These are phyloP conservation scores for Iphiclides podalirius DNA, from an alignment of 2,888 invertebrate genomes.

Conservation along the genomic window DNA sequence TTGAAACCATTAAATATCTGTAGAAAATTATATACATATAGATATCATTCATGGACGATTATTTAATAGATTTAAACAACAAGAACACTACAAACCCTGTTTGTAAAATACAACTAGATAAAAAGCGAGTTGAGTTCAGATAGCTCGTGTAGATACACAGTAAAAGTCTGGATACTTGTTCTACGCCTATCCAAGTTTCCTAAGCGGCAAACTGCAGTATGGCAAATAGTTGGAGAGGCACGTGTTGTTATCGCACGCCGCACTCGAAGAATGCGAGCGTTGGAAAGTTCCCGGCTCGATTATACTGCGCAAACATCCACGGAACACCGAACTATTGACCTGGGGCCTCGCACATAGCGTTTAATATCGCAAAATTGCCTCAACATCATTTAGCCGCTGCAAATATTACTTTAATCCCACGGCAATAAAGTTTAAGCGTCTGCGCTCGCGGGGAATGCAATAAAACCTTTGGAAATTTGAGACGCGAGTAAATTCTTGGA, in stretches of 20 bases:
- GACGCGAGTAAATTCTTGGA: constrained; percentile 57
- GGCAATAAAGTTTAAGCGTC: constrained; percentile 79
- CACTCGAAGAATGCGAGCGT: constrained; percentile 61
- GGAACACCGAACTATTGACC: constrained; percentile 71
- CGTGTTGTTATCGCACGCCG: constrained; percentile 66
- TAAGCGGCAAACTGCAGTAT: constrained; percentile 45
- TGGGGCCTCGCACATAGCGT: constrained; percentile 65
- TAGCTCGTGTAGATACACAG: too few species aligned
- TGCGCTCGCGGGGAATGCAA: constrained; percentile 77
- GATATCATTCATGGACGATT: too few species aligned
- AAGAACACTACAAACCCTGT: too few species aligned
- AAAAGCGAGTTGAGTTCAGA: too few species aligned
- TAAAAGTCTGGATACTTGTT: too few species aligned
- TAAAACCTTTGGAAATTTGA: constrained; percentile 75
- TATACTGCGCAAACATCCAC: constrained; percentile 63
- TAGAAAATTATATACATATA: too few species aligned
- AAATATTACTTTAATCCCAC: constrained; percentile 79
- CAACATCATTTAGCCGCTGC: constrained; percentile 76
- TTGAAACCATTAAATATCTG: too few species aligned
- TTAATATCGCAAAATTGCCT: constrained; percentile 76
- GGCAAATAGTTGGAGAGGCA: constrained; percentile 63
- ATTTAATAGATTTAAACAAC: too few species aligned
- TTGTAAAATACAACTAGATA: too few species aligned
- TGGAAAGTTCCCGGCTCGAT: constrained; percentile 57
- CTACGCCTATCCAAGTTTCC: constrained; percentile 8